phyloP scores from a whole-genome alignment of 2,888 invertebrate genomes.

The Gryllus longicercus region DNA sequence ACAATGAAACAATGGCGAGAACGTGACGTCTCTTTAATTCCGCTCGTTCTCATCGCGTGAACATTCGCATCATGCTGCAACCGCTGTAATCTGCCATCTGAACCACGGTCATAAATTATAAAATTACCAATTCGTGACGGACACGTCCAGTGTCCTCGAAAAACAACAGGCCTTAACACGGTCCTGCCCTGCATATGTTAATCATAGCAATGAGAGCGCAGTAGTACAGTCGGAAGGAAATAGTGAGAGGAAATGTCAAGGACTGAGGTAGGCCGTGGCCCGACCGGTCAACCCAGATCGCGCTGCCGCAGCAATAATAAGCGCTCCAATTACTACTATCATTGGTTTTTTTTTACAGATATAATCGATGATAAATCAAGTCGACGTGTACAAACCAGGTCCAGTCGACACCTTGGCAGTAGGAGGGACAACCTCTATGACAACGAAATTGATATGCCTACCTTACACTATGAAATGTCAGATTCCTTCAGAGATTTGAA shows the following conservation, averaged over 20 bases:
- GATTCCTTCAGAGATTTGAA: too few relatives aligned
- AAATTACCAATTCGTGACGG: slow-evolving; percentile 1
- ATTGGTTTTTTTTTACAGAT: too few relatives aligned
- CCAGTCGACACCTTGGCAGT: too few relatives aligned
- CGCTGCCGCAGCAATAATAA: not conserved
- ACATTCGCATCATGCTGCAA: not conserved
- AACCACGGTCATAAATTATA: not conserved
- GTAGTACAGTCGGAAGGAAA: not conserved
- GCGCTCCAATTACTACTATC: not conserved
- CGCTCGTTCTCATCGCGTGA: not conserved
- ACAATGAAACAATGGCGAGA: too few relatives aligned
- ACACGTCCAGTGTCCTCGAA: not conserved
- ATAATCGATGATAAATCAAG: too few relatives aligned
- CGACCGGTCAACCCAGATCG: not conserved
- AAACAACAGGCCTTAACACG: not conserved
- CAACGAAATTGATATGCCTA: too few relatives aligned
- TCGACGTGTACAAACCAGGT: too few relatives aligned
- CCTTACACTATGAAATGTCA: too few relatives aligned
- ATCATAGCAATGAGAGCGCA: not conserved
- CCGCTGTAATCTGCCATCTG: not conserved
- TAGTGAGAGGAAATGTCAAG: not conserved
- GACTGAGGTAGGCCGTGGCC: not conserved
- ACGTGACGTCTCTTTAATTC: too few relatives aligned
- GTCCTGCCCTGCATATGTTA: not conserved
- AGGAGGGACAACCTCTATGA: too few relatives aligned